Percentiles rank a stretch among this genome's conserved stretches.
Conservation (phyloP, 2,797 vertebrate genomes). For the Micromesistius poutassou region DNA sequence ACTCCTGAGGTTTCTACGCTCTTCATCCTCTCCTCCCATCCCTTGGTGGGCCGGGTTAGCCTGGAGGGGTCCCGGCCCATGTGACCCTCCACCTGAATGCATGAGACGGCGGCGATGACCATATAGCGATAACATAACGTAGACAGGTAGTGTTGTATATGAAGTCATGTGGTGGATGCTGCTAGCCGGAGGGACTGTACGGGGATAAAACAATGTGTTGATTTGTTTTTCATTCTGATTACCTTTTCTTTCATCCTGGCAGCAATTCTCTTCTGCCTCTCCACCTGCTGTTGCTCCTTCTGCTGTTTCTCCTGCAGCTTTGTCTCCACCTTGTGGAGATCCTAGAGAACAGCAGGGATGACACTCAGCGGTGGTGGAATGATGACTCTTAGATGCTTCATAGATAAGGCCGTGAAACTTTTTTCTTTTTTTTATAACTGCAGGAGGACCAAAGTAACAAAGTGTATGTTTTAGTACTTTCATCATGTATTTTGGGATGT, state of each 20-base stretch:
- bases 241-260: slow-evolving; percentile 84
- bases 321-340: slow-evolving; percentile 78
- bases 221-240: slow-evolving; percentile 1
- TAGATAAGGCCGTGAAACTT: no score
- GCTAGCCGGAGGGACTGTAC: no score
- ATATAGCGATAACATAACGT: no score
- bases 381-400: not conserved
- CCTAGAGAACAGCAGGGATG: slow-evolving; percentile 63
- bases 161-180: no score
- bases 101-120: slow-evolving; percentile 8
- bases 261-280: slow-evolving; percentile 74
- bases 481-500: no score
- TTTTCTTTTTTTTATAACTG: not conserved
- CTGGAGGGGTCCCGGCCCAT: slow-evolving; percentile 72
- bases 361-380: no score
- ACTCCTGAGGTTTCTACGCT: slow-evolving; percentile 61
- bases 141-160: no score
- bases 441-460: not conserved
- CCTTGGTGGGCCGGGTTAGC: slow-evolving; percentile 73
- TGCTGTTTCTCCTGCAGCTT: slow-evolving; percentile 75
- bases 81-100: slow-evolving; percentile 72
- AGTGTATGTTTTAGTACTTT: no score
- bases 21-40: slow-evolving; percentile 77
- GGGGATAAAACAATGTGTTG: no score
- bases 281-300: slow-evolving; percentile 72